Base-by-base conservation (phyloP, 2,113 vertebrate genomes). In the Chionomys nivalis region DNA sequence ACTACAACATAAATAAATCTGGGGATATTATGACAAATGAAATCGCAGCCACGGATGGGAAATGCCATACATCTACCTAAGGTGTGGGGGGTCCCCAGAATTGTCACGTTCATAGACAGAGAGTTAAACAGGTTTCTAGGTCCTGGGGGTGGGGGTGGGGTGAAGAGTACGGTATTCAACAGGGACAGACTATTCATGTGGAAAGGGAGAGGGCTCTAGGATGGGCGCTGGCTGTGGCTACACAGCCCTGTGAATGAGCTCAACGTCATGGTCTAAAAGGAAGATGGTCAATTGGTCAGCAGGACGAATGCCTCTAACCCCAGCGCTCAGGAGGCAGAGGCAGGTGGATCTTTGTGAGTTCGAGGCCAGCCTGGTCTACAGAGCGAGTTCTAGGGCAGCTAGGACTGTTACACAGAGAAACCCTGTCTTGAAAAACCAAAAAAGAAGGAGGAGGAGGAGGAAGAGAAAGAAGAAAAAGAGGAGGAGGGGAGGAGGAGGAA, bases 391-490 rank as follows among this genome's bases (percentile, higher is more conserved):
- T 7, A 72, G 17, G 70, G 7, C 36, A 72, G 16, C 70, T 8
- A n/a, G 36, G 70, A 36, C 36, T 4, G 5, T 58, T 58, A n/a
- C 36, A 72, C 70, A 72, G 17, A 72, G 70, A 72, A 72, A 21
- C 70, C 17, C 36, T 72, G 73, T 12, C 21, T 42, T 6, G 6
- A 58, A 21, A 58, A 58, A 58, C 5, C 58, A 58, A 58, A 58
- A 58, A 5, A 58, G 17, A 16, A 58, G 55, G 17, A 58, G 55
- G 55, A 58, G 55, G 17, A 58, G 17, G 14, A 55, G 52, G 12
- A 55, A 4, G 14, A 55, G 19, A 4, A 58, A 58, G 0, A 58
- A 6, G 1, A 58, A 6, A 1, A 55, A 0, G 4, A 58, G 6
- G 1, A 58, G 19, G 19, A 21, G 13, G 19, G 49, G 52, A 52